Conservation (phyloP, 2,113 vertebrate species). For the Aphyosemion australe region DNA sequence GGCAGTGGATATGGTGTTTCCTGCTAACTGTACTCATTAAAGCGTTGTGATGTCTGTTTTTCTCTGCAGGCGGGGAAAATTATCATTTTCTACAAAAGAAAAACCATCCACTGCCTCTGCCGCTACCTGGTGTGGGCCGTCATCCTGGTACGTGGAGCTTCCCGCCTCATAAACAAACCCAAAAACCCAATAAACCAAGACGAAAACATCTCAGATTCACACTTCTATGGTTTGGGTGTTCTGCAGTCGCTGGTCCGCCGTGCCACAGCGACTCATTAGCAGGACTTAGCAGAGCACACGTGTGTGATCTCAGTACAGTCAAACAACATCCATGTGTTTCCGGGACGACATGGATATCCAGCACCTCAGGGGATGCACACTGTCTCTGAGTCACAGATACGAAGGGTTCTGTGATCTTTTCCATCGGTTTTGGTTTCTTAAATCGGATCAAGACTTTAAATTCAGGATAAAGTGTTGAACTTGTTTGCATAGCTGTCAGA, state of each 20-base stretch:
- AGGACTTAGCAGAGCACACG: constrained; percentile 39
- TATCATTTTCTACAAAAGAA: constrained; percentile 76
- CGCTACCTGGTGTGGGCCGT: constrained; percentile 83
- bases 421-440: not conserved
- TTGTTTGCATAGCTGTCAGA: constrained; percentile 26
- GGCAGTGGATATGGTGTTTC: constrained; percentile 46
- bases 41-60: constrained; percentile 5
- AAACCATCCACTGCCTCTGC: constrained; percentile 73
- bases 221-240: not conserved
- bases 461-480: not conserved
- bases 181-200: constrained; percentile 34
- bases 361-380: constrained; percentile 52
- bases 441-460: constrained; percentile 1
- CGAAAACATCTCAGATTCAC: not conserved
- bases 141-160: constrained; percentile 81
- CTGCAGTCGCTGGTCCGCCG: no score
- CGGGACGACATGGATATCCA: constrained; percentile 66
- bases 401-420: constrained; percentile 50
- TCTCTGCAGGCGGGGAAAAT: constrained; percentile 81
- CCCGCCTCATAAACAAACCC: not conserved
- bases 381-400: constrained; percentile 56
- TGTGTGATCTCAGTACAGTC: constrained; percentile 54
- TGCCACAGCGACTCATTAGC: constrained; percentile 45
- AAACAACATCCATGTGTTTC: constrained; percentile 71
- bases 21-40: constrained; percentile 44